Evolutionary conservation across 2,888 invertebrate genomes (phyloP).

Genomic region (Acanthosoma haemorrhoidale): DNA sequence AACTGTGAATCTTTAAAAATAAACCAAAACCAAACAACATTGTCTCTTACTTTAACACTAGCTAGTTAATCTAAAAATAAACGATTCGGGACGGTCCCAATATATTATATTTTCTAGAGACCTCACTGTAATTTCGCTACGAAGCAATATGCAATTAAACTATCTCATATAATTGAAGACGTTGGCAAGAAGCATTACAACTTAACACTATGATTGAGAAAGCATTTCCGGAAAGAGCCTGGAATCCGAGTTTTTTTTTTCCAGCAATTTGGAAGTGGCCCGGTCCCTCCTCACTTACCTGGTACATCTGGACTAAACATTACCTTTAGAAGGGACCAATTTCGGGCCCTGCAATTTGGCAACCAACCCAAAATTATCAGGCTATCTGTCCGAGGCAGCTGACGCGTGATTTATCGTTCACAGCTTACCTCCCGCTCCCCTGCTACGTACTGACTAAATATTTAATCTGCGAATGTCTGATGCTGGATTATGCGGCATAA

Average conservation of each 20-base stretch:
- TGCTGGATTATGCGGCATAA: no score
- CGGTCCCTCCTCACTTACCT: neutral
- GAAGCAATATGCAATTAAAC: neutral
- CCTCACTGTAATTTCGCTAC: no score
- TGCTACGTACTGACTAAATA: neutral
- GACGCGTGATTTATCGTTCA: constrained; percentile 11
- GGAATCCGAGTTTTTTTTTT: neutral
- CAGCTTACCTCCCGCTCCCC: neutral
- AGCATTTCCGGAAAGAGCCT: neutral
- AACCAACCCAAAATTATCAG: constrained; percentile 19
- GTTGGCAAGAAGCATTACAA: neutral
- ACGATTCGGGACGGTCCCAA: no score
- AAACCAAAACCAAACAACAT: no score
- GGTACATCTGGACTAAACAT: constrained; percentile 11
- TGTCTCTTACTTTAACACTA: no score
- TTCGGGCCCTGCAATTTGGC: neutral
- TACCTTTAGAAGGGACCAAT: neutral
- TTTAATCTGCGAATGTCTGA: no score
- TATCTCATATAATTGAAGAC: neutral
- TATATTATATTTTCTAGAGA: no score
- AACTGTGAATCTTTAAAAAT: no score
- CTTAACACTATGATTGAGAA: neutral
- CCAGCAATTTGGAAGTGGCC: neutral
- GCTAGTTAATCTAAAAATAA: no score
- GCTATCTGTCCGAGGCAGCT: neutral